Evolutionary conservation across 1,140 invertebrate species (phyloP).

Genomic region (Daktulosphaira vitifoliae): DNA sequence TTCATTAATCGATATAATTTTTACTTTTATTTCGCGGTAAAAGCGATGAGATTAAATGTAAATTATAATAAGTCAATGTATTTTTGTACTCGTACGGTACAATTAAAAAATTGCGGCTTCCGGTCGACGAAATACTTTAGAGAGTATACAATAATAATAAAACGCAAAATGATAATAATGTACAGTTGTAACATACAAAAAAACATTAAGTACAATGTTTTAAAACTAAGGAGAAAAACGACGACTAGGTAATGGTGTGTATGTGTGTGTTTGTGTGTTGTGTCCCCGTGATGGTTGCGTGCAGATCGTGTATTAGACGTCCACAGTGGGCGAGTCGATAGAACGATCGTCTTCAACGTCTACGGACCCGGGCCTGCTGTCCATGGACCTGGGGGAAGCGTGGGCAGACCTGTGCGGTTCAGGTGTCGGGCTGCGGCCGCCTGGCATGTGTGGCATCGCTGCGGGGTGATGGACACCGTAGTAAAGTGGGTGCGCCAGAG

Average conservation of each 20-base stretch:
- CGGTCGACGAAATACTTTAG: too few species aligned
- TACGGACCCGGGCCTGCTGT: slow-evolving; percentile 38
- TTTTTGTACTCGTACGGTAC: too few species aligned
- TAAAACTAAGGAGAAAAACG: slow-evolving; percentile 20
- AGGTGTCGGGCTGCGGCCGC: slow-evolving; percentile 41
- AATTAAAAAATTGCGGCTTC: too few species aligned
- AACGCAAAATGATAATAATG: too few species aligned
- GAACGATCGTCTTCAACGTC: slow-evolving; percentile 40
- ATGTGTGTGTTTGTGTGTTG: background rate
- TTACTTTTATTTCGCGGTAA: too few species aligned
- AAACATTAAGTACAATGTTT: too few species aligned
- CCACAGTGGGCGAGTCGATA: slow-evolving; percentile 37
- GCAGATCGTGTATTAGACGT: slow-evolving; percentile 36
- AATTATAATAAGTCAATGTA: too few species aligned
- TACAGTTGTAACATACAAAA: too few species aligned
- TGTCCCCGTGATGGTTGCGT: background rate
- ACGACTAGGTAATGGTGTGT: slow-evolving; percentile 18
- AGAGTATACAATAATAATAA: too few species aligned
- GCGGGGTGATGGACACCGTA: slow-evolving; percentile 42
- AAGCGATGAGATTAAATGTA: too few species aligned
- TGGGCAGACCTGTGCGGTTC: slow-evolving; percentile 34
- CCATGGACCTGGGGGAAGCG: slow-evolving; percentile 36
- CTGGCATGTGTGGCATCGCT: slow-evolving; percentile 36
- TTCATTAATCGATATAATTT: too few species aligned
- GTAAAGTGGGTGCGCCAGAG: slow-evolving; percentile 52